Evolutionary conservation across 1,140 invertebrate genomes (phyloP).

Genomic region (Cecropterus lyciades): DNA sequence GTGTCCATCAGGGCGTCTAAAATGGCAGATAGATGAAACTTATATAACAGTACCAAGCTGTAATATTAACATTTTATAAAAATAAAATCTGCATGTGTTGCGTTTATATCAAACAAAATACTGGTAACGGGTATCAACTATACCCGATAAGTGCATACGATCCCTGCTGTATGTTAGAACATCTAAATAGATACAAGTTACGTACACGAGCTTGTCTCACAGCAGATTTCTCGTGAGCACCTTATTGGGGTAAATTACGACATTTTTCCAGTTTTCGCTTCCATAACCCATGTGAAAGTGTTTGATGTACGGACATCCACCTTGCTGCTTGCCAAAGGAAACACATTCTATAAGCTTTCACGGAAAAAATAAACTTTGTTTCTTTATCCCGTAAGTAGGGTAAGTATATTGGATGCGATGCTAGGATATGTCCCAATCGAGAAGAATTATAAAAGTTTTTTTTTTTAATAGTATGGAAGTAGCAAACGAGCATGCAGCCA

Average conservation of each 20-base stretch:
- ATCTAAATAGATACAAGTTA: conserved; percentile 1
- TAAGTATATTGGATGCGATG: neutral
- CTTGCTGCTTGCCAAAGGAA: conserved; percentile 16
- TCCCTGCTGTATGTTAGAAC: neutral
- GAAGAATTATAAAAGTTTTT: too few relatives aligned
- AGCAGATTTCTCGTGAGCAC: conserved; percentile 23
- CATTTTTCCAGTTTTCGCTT: conserved; percentile 36
- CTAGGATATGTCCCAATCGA: neutral
- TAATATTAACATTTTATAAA: too few relatives aligned
- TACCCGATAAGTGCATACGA: neutral
- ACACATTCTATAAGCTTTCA: conserved; percentile 27
- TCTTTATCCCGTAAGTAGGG: conserved; percentile 8
- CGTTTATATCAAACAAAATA: neutral
- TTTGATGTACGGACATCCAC: conserved; percentile 33
- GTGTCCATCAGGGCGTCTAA: too few relatives aligned
- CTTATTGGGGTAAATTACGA: conserved; percentile 25
- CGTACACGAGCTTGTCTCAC: neutral
- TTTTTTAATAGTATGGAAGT: too few relatives aligned
- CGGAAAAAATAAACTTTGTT: conserved; percentile 26
- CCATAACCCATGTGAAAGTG: conserved; percentile 29
- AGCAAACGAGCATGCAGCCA: too few relatives aligned
- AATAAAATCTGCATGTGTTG: too few relatives aligned
- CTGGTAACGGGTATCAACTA: neutral
- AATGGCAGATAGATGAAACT: too few relatives aligned
- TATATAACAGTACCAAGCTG: too few relatives aligned